Conservation (phyloP, 2,797 vertebrate species). For the Merluccius polli region DNA sequence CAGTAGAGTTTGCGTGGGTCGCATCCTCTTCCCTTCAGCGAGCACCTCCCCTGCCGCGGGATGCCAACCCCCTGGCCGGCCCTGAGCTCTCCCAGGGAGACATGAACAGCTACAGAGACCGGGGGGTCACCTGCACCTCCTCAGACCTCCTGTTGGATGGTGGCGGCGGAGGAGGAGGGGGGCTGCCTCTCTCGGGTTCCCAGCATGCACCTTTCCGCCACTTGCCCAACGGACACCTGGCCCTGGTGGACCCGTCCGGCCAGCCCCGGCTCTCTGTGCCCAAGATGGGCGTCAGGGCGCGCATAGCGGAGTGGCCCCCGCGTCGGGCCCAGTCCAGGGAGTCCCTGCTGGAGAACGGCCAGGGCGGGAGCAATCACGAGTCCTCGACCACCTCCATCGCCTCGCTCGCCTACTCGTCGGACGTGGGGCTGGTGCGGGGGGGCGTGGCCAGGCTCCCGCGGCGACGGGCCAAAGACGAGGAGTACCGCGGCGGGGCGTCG, state of each 20-base stretch:
- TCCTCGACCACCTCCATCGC: conserved; percentile 40
- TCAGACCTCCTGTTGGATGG: conserved; percentile 60
- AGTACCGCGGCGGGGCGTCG: conserved; percentile 76
- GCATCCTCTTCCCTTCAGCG: conserved; percentile 44
- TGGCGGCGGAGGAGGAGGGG: conserved; percentile 28
- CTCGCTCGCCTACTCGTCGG: conserved; percentile 46
- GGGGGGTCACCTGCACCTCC: conserved; percentile 75
- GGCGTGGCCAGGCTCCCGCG: conserved; percentile 68
- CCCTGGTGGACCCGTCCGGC: conserved; percentile 36
- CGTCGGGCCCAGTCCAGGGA: conserved; percentile 80
- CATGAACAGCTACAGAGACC: conserved; percentile 70
- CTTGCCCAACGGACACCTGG: conserved; percentile 73
- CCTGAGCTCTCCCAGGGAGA: conserved; percentile 59
- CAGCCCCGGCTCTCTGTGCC: conserved; percentile 77
- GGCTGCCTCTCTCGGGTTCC: conserved; percentile 52
- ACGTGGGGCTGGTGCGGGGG: conserved; percentile 53
- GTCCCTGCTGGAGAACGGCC: conserved; percentile 77
- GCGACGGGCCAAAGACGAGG: conserved; percentile 79
- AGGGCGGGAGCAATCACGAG: conserved; percentile 55
- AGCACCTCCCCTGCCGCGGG: conserved; percentile 60
- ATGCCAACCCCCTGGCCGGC: conserved; percentile 62
- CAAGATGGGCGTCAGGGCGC: conserved; percentile 91
- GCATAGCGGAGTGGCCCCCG: conserved; percentile 92
- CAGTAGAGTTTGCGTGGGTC: conserved; percentile 51
- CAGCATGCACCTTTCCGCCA: conserved; percentile 64